Base-by-base conservation (phyloP, 2,113 vertebrate species). In the Epinephelus cyanopodus region DNA sequence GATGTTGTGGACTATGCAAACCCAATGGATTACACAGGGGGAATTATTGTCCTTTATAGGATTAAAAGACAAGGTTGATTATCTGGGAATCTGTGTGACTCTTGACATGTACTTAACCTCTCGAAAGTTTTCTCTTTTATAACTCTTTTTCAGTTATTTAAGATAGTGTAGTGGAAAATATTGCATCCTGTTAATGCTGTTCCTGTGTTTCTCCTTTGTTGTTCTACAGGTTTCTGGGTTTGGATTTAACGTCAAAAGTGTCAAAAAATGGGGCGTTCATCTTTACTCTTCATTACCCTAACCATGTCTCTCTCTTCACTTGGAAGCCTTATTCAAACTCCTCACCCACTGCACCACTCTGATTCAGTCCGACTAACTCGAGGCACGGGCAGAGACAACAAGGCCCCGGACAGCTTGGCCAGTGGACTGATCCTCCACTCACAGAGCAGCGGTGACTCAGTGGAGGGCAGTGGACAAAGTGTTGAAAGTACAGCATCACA, bases 391-490 rank as follows among this genome's bases (percentile, higher is more conserved):
- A 69, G 54, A 48, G 47, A 47, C 50, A 65, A 17, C 33, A 15
- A 9, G n/a, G 58, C 17, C 21, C 3, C n/a, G 11, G 60, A 74
- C 25, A 70, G 37, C 33, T 66, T 50, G 54, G 33, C 58, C 47
- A 42, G 48, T 10, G 21, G 83, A 79, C 18, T 29, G 7, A 63
- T 71, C 52, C 45, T 71, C 52, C 39, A 17, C 6, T 66, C 75
- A 50, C 80, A 71, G 21, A 82, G 81, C 64, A 72, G 15, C 10
- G 42, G 50, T 61, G 47, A 67, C 29, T 77, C 69, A 50, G 19
- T 62, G 57, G 89, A 91, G 52, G 84, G 79, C 69, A 84, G 87
- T 45, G 83, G 81, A 78, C 63, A 58, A 6, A 27, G 1, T 79
- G 54, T 17, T 18, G 78, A 61, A 19, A 62, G 57, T 13, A 14